Conservation (phyloP, 2,888 invertebrate genomes). For the Caprella mutica region DNA sequence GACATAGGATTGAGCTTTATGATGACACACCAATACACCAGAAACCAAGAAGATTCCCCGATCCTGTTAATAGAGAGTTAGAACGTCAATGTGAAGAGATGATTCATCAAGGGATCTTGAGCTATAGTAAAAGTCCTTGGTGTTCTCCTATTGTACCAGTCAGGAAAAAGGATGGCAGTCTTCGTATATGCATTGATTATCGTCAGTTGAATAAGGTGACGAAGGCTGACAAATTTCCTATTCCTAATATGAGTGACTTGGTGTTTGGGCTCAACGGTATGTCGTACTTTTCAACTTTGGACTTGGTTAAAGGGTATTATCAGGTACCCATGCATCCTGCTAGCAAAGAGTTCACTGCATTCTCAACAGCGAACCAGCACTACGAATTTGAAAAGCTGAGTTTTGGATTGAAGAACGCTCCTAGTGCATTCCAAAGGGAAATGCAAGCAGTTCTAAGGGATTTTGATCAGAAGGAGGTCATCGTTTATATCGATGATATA, state of each 20-base stretch:
- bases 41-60: no score
- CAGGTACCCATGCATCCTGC: neutral
- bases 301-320: neutral
- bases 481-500: neutral
- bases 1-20: no score
- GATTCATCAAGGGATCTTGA: no score
- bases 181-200: slow-evolving; percentile 1
- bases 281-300: slow-evolving; percentile 1
- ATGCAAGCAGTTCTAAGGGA: neutral
- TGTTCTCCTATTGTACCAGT: neutral
- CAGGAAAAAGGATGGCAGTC: neutral
- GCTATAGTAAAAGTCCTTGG: no score
- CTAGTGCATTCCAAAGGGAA: neutral
- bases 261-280: slow-evolving; percentile 7
- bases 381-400: neutral
- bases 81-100: no score
- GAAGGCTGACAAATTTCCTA: neutral
- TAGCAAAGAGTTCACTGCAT: neutral
- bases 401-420: neutral
- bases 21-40: no score
- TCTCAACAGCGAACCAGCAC: neutral
- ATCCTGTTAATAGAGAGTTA: no score
- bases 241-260: neutral
- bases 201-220: neutral
- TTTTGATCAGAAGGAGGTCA: neutral